phyloP scores from a whole-genome alignment of 1,140 invertebrate species.

The Pseudobourletiella spinata region DNA sequence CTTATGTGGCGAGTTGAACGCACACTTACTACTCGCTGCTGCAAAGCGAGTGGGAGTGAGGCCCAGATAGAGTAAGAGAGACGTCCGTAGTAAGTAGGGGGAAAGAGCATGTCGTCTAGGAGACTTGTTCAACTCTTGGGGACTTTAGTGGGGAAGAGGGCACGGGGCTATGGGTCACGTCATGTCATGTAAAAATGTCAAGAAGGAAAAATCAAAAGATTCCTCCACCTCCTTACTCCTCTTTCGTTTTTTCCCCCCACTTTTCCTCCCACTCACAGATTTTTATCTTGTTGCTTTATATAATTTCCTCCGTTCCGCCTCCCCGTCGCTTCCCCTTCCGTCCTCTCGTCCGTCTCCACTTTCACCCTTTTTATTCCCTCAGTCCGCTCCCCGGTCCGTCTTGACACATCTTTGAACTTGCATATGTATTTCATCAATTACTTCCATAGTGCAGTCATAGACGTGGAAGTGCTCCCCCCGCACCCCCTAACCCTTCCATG shows the following conservation, averaged over 20 bases:
- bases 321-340: background rate
- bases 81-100: too few species aligned
- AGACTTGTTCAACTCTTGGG: background rate
- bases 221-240: background rate
- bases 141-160: background rate
- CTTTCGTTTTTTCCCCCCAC: too few species aligned
- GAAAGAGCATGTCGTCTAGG: background rate
- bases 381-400: too few species aligned
- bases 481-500: too few species aligned
- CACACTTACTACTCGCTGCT: conserved; percentile 9
- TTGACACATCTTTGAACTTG: too few species aligned
- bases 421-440: too few species aligned
- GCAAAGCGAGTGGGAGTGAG: too few species aligned
- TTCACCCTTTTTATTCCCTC: background rate
- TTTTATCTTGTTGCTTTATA: too few species aligned
- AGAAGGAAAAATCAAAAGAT: background rate
- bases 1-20: conserved; percentile 21
- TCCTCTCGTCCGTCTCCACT: background rate
- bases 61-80: too few species aligned
- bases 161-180: background rate
- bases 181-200: background rate
- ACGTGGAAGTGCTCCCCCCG: too few species aligned
- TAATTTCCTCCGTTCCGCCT: background rate
- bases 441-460: too few species aligned
- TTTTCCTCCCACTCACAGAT: too few species aligned